Evolutionary conservation across 1,140 invertebrate genomes (phyloP), one percentile per base, ranked within the genome.

Genomic region (Paraescarpia echinospica): DNA sequence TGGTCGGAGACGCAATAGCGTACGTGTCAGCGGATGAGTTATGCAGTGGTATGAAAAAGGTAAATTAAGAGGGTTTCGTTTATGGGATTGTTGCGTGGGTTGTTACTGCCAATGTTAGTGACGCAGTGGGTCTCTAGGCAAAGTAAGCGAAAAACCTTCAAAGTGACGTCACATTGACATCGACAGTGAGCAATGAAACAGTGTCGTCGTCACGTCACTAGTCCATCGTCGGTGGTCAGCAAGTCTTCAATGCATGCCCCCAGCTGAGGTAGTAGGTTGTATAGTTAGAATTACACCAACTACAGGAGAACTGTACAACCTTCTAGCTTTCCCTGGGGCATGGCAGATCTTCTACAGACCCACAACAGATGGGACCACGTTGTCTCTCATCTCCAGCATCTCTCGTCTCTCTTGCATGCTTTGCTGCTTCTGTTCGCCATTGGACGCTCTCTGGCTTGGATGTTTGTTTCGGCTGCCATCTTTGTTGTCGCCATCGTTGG

Each of bases 241-340:
- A 31, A 34, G 34, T 90, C 90, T 41, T 12, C 90, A 34, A 48
- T 35, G 41, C 91, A 48, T 91, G 48, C 91, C 91, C 41, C 91
- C 91, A 92, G 92, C 34, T 92, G 92, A 92, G 92, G 92, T 92
- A 92, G 92, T 92, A 92, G 92, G 92, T 92, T 92, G 92, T 92
- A 92, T 92, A 92, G 92, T 91, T 92, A 92, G 92, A 92, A 88
- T 89, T 88, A 92, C 92, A 92, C 88, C 92, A 92, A 33, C 88
- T 34, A 35, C 92, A 92, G 92, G 88, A 77, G 92, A 92, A 92
- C 92, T 92, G 92, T 92, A 92, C 92, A 92, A 41, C 92, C 92
- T 92, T 92, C 92, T 92, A 92, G 92, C 92, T 92, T 92, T 92
- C 92, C 91, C 91, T 91, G 91, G 91, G 91, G 91, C 41, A 91